Percentiles rank a stretch among this genome's conserved stretches.
Conservation (phyloP, 2,113 vertebrate genomes). For the Zapus hudsonius region DNA sequence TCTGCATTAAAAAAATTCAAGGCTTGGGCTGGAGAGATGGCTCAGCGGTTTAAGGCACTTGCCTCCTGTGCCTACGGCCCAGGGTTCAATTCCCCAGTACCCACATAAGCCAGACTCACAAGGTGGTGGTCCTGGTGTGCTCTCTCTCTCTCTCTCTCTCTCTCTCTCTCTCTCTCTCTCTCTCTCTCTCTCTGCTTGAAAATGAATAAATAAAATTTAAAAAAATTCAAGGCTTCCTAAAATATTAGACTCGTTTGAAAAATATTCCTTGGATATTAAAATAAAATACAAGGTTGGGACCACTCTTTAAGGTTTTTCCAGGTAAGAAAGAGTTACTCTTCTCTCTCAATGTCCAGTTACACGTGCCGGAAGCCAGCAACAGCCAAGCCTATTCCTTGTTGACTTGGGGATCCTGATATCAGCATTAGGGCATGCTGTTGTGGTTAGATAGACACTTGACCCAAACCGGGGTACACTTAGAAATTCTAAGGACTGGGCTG, state of each 20-base stretch:
- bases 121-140: too few relatives aligned
- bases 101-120: too few relatives aligned
- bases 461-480: neutral
- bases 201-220: too few relatives aligned
- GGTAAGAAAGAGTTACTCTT: slow-evolving; percentile 1
- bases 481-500: neutral
- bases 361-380: neutral
- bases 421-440: neutral
- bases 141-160: too few relatives aligned
- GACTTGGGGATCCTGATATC: neutral
- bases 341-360: neutral
- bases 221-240: neutral
- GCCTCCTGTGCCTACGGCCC: too few relatives aligned
- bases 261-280: neutral
- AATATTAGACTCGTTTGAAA: slow-evolving; percentile 29
- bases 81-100: too few relatives aligned
- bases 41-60: too few relatives aligned
- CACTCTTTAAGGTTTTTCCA: slow-evolving; percentile 2
- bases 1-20: too few relatives aligned
- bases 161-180: too few relatives aligned
- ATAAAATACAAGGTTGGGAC: neutral
- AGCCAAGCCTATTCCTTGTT: neutral
- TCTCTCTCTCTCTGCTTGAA: too few relatives aligned
- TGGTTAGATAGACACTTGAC: neutral
- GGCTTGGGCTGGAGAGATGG: too few relatives aligned